phyloP scores from a whole-genome alignment of 37 sponge, comb jelly and placozoan species.

The Theonella swinhoei region DNA sequence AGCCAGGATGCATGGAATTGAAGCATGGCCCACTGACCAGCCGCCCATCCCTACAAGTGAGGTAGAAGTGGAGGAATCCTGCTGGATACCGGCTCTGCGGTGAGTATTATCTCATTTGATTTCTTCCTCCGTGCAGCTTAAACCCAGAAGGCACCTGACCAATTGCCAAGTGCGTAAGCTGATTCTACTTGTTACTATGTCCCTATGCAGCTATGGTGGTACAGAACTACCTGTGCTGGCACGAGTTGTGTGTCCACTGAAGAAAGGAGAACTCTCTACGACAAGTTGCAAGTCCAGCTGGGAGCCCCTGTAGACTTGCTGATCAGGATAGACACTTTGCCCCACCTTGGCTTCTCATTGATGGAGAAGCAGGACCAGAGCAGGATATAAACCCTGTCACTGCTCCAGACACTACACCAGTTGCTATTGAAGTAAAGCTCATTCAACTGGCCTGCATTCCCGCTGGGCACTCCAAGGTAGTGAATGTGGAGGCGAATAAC shows the following conservation, averaged over 20 bases:
- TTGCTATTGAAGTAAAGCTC: background rate
- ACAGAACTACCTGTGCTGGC: background rate
- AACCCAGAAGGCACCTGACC: background rate
- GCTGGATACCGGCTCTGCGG: conserved; percentile 27
- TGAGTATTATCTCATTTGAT: conserved; percentile 25
- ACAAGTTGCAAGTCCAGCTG: conserved; percentile 22
- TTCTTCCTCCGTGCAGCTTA: background rate
- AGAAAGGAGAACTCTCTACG: background rate
- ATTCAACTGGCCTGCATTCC: conserved; percentile 9
- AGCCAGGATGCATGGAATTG: conserved; percentile 7
- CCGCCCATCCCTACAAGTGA: background rate
- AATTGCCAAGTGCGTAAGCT: background rate
- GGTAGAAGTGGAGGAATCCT: background rate
- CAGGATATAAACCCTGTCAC: too few species aligned
- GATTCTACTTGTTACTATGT: background rate
- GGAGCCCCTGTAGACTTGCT: conserved; percentile 9
- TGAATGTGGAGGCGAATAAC: background rate
- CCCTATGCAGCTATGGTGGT: conserved; percentile 23
- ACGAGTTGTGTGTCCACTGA: background rate
- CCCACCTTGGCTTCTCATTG: conserved; percentile 26
- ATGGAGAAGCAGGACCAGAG: conserved; percentile 6
- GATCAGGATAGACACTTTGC: conserved; percentile 50
- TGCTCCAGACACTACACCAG: background rate
- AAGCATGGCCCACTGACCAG: background rate
- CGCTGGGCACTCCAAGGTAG: conserved; percentile 1